These are phyloP conservation scores for Mormoops blainvillei DNA, from an alignment of 2,113 vertebrate genomes.

Conservation along the genomic window DNA sequence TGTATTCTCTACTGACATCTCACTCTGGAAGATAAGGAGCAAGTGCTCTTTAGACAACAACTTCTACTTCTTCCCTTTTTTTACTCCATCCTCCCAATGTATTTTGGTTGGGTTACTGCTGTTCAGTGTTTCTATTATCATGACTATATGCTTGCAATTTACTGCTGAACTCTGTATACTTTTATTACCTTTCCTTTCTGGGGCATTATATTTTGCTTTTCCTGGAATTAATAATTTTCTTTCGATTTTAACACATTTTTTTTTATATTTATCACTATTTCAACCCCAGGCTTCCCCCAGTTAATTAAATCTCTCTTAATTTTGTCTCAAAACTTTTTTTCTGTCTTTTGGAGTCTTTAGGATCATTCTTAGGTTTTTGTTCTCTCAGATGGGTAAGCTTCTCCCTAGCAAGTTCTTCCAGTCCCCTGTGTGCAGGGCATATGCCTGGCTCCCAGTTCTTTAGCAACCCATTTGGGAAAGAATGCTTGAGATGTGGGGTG, in stretches of 20 bases:
- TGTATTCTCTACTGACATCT: background rate
- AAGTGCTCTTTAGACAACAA: background rate
- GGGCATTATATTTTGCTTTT: background rate
- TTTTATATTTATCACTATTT: background rate
- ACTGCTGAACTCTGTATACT: background rate
- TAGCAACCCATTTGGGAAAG: background rate
- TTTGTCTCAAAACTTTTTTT: background rate
- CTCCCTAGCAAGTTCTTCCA: background rate
- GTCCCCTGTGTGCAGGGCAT: background rate
- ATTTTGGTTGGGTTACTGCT: background rate
- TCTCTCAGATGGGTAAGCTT: background rate
- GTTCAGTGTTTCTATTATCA: background rate
- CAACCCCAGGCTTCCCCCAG: background rate
- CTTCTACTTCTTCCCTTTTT: background rate
- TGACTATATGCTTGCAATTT: background rate
- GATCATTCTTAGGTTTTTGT: background rate
- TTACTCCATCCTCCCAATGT: background rate
- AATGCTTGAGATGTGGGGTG: background rate
- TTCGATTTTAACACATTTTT: background rate
- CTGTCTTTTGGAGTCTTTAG: background rate
- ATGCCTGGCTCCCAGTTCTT: background rate
- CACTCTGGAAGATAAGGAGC: background rate
- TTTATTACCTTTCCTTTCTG: background rate
- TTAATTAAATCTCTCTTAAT: conserved; percentile 3
- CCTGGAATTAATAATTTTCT: background rate